These are phyloP conservation scores for Grammomys dolichurus DNA, from an alignment of 2,113 vertebrate genomes.

Conservation along the genomic window DNA sequence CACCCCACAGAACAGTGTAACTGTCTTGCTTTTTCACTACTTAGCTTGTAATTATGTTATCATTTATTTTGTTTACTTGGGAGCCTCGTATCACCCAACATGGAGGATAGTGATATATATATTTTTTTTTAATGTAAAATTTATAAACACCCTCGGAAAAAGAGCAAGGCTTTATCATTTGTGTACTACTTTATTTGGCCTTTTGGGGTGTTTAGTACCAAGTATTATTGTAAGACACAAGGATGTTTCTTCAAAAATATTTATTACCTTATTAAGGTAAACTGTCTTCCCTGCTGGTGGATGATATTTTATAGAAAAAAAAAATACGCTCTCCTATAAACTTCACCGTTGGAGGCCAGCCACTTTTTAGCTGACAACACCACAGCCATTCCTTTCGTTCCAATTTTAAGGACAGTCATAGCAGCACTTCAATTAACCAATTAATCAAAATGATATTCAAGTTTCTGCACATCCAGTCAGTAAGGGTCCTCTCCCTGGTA, in stretches of 20 bases:
- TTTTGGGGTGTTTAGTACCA: conserved; percentile 62
- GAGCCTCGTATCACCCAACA: background rate
- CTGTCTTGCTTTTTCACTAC: background rate
- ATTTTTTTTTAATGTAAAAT: conserved; percentile 45
- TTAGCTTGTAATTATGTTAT: background rate
- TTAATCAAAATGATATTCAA: conserved; percentile 83
- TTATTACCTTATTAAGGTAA: conserved; percentile 83
- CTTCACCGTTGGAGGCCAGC: conserved; percentile 71
- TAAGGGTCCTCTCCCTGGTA: conserved; percentile 54
- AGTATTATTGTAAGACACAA: conserved; percentile 59
- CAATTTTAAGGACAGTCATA: conserved; percentile 80
- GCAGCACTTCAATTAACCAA: conserved; percentile 80
- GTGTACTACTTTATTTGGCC: conserved; percentile 43
- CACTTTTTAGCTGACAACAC: conserved; percentile 77
- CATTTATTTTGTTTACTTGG: background rate
- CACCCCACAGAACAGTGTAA: background rate
- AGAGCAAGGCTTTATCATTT: conserved; percentile 8
- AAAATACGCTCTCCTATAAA: conserved; percentile 76
- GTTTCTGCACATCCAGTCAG: conserved; percentile 73
- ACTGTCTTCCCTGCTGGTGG: conserved; percentile 74
- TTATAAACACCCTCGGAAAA: conserved; percentile 24
- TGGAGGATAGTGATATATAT: background rate
- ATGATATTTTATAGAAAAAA: conserved; percentile 79
- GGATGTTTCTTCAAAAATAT: conserved; percentile 75
- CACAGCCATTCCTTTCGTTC: conserved; percentile 78